Evolutionary conservation across 2,797 vertebrate genomes (phyloP).

Genomic region (Micropoecilia bifurca): DNA sequence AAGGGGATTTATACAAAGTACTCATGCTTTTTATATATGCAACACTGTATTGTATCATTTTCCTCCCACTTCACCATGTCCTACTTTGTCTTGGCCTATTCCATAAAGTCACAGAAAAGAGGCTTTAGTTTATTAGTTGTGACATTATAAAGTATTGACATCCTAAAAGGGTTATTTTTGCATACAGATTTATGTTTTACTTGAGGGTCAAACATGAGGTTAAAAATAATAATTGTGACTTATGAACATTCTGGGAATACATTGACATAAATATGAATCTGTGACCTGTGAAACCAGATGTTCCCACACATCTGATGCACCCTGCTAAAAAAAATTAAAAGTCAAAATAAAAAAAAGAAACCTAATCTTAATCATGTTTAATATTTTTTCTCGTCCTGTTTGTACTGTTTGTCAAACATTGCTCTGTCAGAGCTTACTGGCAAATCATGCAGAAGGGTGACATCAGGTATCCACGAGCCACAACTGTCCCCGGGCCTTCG

Average conservation of each 20-base stretch:
- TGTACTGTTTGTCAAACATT: slow-evolving; percentile 67
- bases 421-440: slow-evolving; percentile 67
- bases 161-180: background rate
- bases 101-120: background rate
- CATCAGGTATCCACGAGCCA: slow-evolving; percentile 79
- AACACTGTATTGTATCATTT: background rate
- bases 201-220: background rate
- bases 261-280: slow-evolving; percentile 6
- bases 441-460: slow-evolving; percentile 80
- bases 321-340: background rate
- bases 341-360: background rate
- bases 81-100: background rate
- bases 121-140: background rate
- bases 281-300: slow-evolving; percentile 7
- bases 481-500: slow-evolving; percentile 69
- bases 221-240: slow-evolving; percentile 3
- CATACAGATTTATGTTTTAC: background rate
- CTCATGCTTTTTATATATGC: background rate
- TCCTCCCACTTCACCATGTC: background rate
- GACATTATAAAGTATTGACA: background rate
- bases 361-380: slow-evolving; percentile 35
- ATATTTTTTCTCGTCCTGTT: slow-evolving; percentile 30
- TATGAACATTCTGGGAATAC: slow-evolving; percentile 9
- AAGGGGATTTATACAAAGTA: background rate
- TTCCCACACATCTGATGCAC: background rate